Percentiles rank a stretch among this genome's conserved stretches.
These are phyloP conservation scores for Piliocolobus tephrosceles DNA, from an alignment of 2,113 vertebrate genomes.

Conservation along the genomic window DNA sequence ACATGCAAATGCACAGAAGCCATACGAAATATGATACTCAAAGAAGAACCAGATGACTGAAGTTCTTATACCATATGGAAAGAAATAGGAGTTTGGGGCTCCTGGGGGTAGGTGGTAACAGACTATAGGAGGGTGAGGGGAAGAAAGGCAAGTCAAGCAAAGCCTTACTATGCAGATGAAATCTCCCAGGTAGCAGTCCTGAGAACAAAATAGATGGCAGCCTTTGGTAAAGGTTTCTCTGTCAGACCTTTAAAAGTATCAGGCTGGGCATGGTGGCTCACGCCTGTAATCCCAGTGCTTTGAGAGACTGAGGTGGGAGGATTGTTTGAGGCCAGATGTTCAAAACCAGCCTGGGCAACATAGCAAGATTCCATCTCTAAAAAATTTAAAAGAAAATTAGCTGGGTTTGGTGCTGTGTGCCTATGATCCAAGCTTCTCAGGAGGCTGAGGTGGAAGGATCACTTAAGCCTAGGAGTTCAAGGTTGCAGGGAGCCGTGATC, in stretches of 20 bases:
- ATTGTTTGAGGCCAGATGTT: not conserved
- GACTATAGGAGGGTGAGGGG: not conserved
- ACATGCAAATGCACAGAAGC: not conserved
- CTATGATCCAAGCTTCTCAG: not conserved
- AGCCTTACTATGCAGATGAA: not conserved
- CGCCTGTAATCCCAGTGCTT: not conserved
- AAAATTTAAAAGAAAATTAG: not conserved
- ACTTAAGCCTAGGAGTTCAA: not conserved
- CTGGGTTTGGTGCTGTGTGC: not conserved
- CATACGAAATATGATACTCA: not conserved
- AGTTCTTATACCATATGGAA: not conserved
- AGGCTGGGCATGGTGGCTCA: not conserved
- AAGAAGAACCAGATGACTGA: not conserved
- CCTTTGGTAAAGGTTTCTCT: not conserved
- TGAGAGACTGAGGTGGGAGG: not conserved
- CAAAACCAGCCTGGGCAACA: not conserved
- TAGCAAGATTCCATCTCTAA: not conserved
- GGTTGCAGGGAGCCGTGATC: not conserved
- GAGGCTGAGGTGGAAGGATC: not conserved
- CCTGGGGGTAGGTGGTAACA: not conserved
- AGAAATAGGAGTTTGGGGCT: not conserved
- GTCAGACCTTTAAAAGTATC: not conserved
- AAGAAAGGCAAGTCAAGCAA: not conserved
- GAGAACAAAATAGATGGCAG: not conserved
- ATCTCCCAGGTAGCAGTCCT: not conserved